Evolutionary conservation across 2,113 vertebrate species (phyloP), one percentile per base, ranked within the genome.

Genomic region (Coturnix japonica): DNA sequence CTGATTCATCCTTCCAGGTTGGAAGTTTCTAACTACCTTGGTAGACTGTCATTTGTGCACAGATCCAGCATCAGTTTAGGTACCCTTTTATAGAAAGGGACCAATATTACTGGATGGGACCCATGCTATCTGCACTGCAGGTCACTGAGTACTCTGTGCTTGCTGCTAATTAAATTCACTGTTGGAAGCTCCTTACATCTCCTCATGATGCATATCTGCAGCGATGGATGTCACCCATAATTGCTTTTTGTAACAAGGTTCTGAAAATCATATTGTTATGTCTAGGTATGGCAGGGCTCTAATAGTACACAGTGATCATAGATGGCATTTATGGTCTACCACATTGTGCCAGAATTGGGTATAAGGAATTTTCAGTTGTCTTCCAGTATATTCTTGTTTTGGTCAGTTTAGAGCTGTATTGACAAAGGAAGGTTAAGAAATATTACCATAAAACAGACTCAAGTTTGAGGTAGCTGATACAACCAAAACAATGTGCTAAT

Each of bases 141-240:
- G 96, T 95, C 66, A 39, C 93, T 11, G 9, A 90, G 82, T 56
- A 61, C 78, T 95, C 90, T 8, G 43, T n/a, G 22, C 74, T 95
- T 96, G 82, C 92, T 95, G 94, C 91, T 97, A 97, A 97, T 98
- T 97, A 98, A 98, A 97, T 97, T 97, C 96, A 71, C 97, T 75
- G 85, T 90, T 63, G 96, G 97, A 97, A 91, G 95, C 96, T 95
- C 93, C 96, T 94, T 93, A 77, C 80, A 23, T 92, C 81, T 97
- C 97, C 91, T 72, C 7, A 23, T 82, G 94, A 96, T 92, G 84
- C 4, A 2, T 53, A 94, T 96, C 92, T 96, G 95, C 95, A 97
- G 96, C 96, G 91, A 91, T 94, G 87, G 93, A 97, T 93, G 90
- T 79, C 94, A 92, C 71, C 78, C 90, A 92, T 97, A 97, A 97